Evolutionary conservation across 2,113 vertebrate genomes (phyloP).

Genomic region (Nanger granti): DNA sequence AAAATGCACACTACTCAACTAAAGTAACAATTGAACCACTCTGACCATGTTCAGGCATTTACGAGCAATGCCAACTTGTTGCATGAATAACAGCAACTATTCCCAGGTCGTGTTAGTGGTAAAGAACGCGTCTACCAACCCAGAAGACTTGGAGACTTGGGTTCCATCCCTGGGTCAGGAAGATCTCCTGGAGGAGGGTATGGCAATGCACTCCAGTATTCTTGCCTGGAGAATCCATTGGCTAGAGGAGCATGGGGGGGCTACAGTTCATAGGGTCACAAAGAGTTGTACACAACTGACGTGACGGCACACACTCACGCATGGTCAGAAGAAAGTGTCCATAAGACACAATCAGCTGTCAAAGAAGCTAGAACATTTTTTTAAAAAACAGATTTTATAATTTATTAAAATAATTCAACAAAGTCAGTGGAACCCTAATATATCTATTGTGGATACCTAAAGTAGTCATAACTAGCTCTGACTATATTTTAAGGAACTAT

Average conservation of each 20-base stretch:
- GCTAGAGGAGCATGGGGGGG: not conserved
- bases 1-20: not conserved
- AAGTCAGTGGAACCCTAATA: not conserved
- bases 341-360: not conserved
- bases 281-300: not conserved
- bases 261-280: not conserved
- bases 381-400: not conserved
- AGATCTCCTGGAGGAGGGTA: not conserved
- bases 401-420: not conserved
- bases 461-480: not conserved
- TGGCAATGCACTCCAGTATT: not conserved
- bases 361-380: not conserved
- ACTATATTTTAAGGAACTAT: not conserved
- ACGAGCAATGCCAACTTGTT: not conserved
- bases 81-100: not conserved
- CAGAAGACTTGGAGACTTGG: not conserved
- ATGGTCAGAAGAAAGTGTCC: not conserved
- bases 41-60: not conserved
- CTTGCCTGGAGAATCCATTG: not conserved
- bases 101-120: not conserved
- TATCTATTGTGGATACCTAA: not conserved
- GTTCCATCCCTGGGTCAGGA: not conserved
- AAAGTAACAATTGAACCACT: not conserved
- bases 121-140: fast-evolving
- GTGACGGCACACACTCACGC: not conserved